Evolutionary conservation across 2,113 vertebrate genomes (phyloP), one percentile per base, ranked within the genome.

Genomic region (Triplophysa rosa): DNA sequence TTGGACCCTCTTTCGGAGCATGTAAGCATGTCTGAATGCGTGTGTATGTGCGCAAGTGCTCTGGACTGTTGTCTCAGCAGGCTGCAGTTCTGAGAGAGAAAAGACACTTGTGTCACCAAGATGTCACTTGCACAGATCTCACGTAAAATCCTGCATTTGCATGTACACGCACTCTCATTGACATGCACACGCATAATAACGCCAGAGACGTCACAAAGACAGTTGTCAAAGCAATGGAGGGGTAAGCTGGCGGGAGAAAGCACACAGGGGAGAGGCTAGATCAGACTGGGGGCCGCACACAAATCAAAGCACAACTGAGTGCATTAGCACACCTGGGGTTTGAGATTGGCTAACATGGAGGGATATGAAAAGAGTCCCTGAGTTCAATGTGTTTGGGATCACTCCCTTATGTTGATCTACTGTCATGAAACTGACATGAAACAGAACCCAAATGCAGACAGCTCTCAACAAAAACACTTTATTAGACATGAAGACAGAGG

Each of bases 91-190:
- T 86, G 82, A 86, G 63, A 82, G 85, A 86, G 82, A 81, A 69
- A 37, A 77, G 84, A 83, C 85, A 76, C 75, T 19, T 67, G 78
- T 78, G 80, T 86, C 86, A 84, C 84, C 72, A 52, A 83, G 70
- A 64, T 85, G 82, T 77, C 82, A 81, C 45, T 16, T 11, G 37
- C 19, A 37, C 72, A 54, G 49, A n/a, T 64, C 52, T 67, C 80
- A 14, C 10, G 16, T 16, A 11, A 8, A 58, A 58, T 21, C n/a
- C 9, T 16, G n/a, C 45, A 54, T 37, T 16, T 49, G 45, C 42
- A 54, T 65, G 21, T 61, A 59, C 59, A 59, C 63, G 75, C 77
- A 65, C 74, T 40, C 47, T 49, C 81, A 80, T 68, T 85, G 67
- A 54, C 85, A 81, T 78, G 75, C 84, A 84, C 84, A 86, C 84